Conservation (phyloP, 2,797 vertebrate species). For the Paedocypris micromegethes region DNA sequence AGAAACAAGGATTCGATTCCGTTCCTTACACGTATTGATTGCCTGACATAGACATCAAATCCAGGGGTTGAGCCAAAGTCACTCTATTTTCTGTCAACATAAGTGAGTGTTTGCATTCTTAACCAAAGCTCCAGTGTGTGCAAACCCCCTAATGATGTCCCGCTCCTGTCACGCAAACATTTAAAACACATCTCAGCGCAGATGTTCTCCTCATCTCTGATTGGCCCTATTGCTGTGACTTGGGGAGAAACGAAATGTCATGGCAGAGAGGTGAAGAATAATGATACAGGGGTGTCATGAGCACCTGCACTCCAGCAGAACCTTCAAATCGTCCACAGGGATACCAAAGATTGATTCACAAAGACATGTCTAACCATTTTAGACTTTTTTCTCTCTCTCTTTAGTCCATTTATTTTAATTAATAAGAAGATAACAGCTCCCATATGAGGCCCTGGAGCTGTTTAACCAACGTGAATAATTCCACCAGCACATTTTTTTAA, state of each 20-base stretch:
- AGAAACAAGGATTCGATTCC: conserved; percentile 44
- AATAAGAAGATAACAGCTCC: conserved; percentile 25
- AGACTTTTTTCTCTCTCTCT: background rate
- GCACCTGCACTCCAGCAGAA: conserved; percentile 34
- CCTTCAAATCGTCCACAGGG: conserved; percentile 29
- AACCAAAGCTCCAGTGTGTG: conserved; percentile 47
- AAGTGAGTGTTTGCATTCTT: conserved; percentile 41
- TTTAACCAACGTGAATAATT: conserved; percentile 35
- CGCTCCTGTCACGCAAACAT: conserved; percentile 48
- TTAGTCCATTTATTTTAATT: conserved; percentile 18
- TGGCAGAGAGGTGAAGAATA: conserved; percentile 45
- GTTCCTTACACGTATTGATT: conserved; percentile 60
- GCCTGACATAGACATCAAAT: conserved; percentile 61
- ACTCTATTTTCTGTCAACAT: conserved; percentile 42
- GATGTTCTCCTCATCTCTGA: conserved; percentile 54
- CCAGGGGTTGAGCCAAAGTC: conserved; percentile 31
- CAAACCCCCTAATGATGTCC: conserved; percentile 54
- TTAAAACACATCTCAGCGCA: conserved; percentile 57
- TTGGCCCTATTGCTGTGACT: conserved; percentile 47
- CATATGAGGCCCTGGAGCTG: conserved; percentile 25
- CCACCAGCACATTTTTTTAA: conserved; percentile 16
- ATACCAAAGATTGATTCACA: conserved; percentile 26
- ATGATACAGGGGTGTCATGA: conserved; percentile 46
- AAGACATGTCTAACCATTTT: conserved; percentile 5
- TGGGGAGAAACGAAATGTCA: conserved; percentile 35